These are phyloP conservation scores for Halichoeres trimaculatus DNA, from an alignment of 2,113 vertebrate species.

Conservation along the genomic window DNA sequence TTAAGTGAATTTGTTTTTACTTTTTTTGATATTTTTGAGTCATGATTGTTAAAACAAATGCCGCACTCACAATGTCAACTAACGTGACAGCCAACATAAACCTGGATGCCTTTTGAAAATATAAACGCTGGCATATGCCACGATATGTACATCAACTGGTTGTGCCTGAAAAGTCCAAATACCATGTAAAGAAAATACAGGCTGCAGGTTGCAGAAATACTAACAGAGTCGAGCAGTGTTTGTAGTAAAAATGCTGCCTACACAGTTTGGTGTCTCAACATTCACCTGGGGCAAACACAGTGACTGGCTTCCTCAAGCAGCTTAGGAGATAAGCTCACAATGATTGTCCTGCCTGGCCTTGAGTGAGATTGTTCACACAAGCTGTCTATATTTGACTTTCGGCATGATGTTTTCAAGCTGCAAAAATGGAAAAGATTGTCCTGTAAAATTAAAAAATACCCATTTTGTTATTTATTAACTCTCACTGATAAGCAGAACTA, in stretches of 20 bases:
- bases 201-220: background rate
- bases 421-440: background rate
- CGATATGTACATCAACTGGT: no score
- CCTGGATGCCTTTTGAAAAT: no score
- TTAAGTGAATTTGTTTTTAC: no score
- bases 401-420: background rate
- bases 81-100: no score
- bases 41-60: no score
- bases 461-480: background rate
- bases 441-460: background rate
- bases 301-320: background rate
- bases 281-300: background rate
- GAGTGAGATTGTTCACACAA: slow-evolving; percentile 20
- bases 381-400: slow-evolving; percentile 22
- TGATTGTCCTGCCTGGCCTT: background rate
- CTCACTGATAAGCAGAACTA: background rate
- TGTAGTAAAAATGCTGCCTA: background rate
- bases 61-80: no score
- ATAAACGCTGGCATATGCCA: no score
- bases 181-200: background rate
- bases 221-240: background rate
- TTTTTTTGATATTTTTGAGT: no score
- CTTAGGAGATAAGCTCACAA: slow-evolving; percentile 30
- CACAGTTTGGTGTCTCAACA: background rate
- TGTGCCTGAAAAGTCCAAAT: background rate